These are phyloP conservation scores for Tauraco hartlaubi DNA, from an alignment of 2,797 vertebrate genomes.

Conservation along the genomic window DNA sequence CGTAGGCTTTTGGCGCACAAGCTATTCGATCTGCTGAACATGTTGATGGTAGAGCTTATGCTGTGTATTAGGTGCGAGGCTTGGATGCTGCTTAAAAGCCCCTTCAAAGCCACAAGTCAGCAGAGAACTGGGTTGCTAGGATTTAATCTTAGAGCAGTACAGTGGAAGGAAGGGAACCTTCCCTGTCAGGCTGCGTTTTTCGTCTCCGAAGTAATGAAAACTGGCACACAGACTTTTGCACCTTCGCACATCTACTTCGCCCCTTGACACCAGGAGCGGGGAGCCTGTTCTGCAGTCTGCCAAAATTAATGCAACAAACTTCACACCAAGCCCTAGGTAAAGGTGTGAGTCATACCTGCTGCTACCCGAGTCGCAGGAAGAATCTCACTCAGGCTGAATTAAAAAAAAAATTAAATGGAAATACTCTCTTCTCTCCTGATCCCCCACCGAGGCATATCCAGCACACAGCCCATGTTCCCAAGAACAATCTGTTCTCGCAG, in stretches of 20 bases:
- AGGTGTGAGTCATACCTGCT: neutral
- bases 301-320: neutral
- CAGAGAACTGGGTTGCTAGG: slow-evolving; percentile 28
- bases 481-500: slow-evolving; percentile 43
- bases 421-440: neutral
- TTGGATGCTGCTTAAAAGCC: neutral
- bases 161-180: neutral
- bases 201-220: neutral
- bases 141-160: neutral
- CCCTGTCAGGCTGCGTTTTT: accelerated
- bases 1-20: neutral
- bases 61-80: neutral
- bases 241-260: neutral
- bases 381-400: neutral
- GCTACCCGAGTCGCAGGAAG: neutral
- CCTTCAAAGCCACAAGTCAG: neutral
- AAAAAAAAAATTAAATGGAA: neutral
- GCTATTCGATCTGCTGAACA: neutral
- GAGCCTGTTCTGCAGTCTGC: neutral
- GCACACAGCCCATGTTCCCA: accelerated
- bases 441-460: neutral
- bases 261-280: neutral
- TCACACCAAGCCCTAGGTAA: neutral
- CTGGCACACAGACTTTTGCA: neutral
- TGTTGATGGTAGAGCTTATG: neutral